These are phyloP conservation scores for Crossaster papposus DNA, from an alignment of 53 echinoderm and acorn worm genomes.

Conservation along the genomic window DNA sequence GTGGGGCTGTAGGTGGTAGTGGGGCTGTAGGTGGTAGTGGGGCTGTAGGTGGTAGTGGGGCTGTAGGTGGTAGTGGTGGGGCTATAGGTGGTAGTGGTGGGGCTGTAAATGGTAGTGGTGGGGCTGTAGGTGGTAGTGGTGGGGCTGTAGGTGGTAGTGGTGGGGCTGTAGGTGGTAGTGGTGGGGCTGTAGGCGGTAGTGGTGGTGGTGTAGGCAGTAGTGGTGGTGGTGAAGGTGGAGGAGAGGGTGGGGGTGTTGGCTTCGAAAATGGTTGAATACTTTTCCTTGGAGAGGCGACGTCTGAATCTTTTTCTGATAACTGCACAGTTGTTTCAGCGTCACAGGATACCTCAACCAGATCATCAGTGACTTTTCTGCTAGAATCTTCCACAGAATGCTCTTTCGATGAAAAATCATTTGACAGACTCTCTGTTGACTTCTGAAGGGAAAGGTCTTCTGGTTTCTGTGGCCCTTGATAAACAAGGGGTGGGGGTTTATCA, in stretches of 20 bases:
- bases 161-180: constrained; percentile 48
- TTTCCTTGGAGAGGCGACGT: constrained; percentile 22
- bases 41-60: constrained; percentile 54
- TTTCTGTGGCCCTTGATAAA: constrained; percentile 51
- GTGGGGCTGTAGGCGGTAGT: constrained; percentile 28
- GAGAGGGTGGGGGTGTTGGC: constrained; percentile 37
- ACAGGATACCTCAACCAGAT: neutral
- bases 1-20: constrained; percentile 48
- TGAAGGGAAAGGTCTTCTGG: constrained; percentile 28
- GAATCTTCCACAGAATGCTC: constrained; percentile 30
- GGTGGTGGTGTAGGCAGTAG: constrained; percentile 51
- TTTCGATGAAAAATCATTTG: neutral
- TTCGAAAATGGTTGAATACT: constrained; percentile 11
- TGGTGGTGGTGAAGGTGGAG: constrained; percentile 49
- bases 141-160: constrained; percentile 41
- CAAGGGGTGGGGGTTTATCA: constrained; percentile 54
- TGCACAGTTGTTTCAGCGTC: constrained; percentile 1
- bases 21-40: constrained; percentile 29
- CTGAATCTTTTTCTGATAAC: neutral
- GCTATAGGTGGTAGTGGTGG: constrained; percentile 52
- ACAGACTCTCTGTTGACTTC: neutral
- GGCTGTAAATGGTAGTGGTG: constrained; percentile 23
- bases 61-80: constrained; percentile 15
- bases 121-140: constrained; percentile 27
- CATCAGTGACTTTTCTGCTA: constrained; percentile 6